phyloP scores from a whole-genome alignment of 2,888 invertebrate species.

The Ditula angustiorana region DNA sequence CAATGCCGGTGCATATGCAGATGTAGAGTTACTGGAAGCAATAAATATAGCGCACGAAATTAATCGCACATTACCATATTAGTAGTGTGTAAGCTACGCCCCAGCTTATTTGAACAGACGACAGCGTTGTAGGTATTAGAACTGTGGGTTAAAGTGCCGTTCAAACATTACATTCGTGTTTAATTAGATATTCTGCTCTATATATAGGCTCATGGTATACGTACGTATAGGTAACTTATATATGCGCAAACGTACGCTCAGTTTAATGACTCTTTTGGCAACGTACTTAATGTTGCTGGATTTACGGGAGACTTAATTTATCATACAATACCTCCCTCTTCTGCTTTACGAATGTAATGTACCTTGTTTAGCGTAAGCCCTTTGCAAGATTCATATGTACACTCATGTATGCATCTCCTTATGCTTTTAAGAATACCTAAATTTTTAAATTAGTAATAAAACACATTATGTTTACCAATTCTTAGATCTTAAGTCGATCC shows the following conservation, averaged over 20 bases:
- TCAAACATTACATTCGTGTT: conserved; percentile 38
- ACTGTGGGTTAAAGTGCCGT: conserved; percentile 40
- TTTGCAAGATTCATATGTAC: not conserved
- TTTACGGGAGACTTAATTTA: conserved; percentile 23
- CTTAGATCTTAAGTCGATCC: not conserved
- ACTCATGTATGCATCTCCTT: too few relatives aligned
- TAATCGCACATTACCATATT: conserved; percentile 27
- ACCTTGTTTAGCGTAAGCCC: not conserved
- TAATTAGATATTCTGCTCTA: conserved; percentile 37
- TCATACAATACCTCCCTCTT: conserved; percentile 2
- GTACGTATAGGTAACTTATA: conserved; percentile 11
- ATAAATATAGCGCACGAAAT: conserved; percentile 20
- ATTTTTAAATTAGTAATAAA: too few relatives aligned
- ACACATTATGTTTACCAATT: too few relatives aligned
- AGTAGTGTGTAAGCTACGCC: conserved; percentile 45
- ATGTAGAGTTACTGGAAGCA: conserved; percentile 20
- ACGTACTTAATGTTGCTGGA: conserved; percentile 26
- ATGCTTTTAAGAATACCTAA: too few relatives aligned
- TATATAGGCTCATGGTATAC: too few relatives aligned
- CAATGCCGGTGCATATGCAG: conserved; percentile 7
- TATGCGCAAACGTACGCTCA: conserved; percentile 16
- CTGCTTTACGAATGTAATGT: not conserved
- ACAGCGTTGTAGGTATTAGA: conserved; percentile 37
- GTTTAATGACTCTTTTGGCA: conserved; percentile 38
- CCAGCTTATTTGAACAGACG: conserved; percentile 52